These are phyloP conservation scores for Pseudocheirus occidentalis DNA, from an alignment of 2,797 vertebrate species.

Conservation along the genomic window DNA sequence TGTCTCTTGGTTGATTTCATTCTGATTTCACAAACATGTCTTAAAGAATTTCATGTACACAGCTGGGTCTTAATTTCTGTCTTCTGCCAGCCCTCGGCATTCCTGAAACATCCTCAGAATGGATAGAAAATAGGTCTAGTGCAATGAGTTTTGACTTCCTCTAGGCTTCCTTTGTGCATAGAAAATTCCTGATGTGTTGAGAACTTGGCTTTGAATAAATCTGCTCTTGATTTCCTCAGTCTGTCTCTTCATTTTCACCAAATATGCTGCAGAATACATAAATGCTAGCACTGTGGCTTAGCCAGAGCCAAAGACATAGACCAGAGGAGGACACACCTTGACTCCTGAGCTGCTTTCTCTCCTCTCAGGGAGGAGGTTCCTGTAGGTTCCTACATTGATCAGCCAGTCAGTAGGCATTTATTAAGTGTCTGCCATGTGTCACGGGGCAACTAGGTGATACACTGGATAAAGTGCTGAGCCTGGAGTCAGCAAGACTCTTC, in stretches of 20 bases:
- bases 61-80: background rate
- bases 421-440: background rate
- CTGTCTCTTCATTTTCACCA: background rate
- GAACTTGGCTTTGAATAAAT: background rate
- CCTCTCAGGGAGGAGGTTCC: background rate
- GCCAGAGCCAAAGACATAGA: background rate
- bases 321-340: background rate
- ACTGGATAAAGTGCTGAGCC: background rate
- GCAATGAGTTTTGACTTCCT: background rate
- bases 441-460: background rate
- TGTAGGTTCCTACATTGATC: background rate
- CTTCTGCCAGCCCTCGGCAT: rapidly evolving
- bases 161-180: background rate
- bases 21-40: background rate
- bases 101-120: background rate
- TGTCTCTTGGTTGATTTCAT: background rate
- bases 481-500: background rate
- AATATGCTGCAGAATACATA: background rate
- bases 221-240: background rate
- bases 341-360: background rate
- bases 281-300: background rate
- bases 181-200: background rate
- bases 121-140: background rate
- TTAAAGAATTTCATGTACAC: background rate
- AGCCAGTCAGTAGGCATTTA: background rate